Evolutionary conservation across 2,797 vertebrate genomes (phyloP), one percentile per base, ranked within the genome.

Genomic region (Toxotes lorentzi): DNA sequence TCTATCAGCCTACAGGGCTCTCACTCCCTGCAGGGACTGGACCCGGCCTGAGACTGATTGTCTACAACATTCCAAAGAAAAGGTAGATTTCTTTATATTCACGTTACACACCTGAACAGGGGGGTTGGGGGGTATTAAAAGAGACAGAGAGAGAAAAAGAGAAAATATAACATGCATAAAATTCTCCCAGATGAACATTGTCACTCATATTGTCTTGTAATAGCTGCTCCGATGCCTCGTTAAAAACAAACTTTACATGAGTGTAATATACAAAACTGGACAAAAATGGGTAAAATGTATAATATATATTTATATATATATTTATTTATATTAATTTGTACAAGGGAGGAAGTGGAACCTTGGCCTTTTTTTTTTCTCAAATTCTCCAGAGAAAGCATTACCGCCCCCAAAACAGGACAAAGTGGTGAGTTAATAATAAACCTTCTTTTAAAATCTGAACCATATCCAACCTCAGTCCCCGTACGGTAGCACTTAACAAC

Each of bases 311-410:
- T 92, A 92, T 92, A 84, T 92, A 90, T 88, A 84, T 92, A 92
- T 92, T 91, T 94, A 94, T 94, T 91, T 94, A 94, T 94, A 95
- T 94, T 92, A 92, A 93, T 92, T 93, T 93, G 88, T 92, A 94
- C 92, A 94, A 91, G 93, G 91, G 94, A 94, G 93, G 91, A 95
- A 95, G 95, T 94, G 95, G 95, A 96, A 95, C 95, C 95, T 95
- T 91, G 90, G 92, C 92, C 85, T 88, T 91, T 79, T 34, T 23
- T 21, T 34, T 23, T 16, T 77, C 83, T 84, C 66, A 85, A 82
- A 84, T 79, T 84, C 73, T 88, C 69, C 87, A 83, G 87, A 87
- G 84, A 93, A 85, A 83, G 88, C 90, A 84, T 92, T 30, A 85
- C 89, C 86, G 24, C 67, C 85, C 62, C 71, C 65, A 51, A 48